Percentiles rank a stretch among this genome's conserved stretches.
Conservation (phyloP, 2,113 vertebrate genomes). For the Mystacornis crossleyi region DNA sequence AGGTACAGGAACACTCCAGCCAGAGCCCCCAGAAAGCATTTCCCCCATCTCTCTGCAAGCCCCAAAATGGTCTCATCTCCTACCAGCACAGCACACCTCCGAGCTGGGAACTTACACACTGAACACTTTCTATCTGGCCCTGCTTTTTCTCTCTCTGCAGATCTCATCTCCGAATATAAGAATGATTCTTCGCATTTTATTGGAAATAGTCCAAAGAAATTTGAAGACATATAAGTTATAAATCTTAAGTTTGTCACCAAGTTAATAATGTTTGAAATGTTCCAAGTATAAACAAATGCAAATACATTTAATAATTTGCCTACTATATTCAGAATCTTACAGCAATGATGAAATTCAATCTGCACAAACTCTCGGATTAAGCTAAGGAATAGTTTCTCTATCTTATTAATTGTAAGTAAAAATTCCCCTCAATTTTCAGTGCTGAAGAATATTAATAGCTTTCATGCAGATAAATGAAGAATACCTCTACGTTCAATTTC, state of each 20-base stretch:
- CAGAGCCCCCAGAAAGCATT: background rate
- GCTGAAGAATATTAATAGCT: background rate
- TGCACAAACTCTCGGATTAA: background rate
- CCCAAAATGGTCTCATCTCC: background rate
- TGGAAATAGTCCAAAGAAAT: background rate
- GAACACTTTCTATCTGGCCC: background rate
- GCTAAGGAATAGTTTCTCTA: background rate
- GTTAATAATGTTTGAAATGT: background rate
- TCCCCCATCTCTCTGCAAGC: background rate
- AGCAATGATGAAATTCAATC: background rate
- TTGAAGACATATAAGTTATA: background rate
- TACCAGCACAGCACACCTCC: fast-evolving
- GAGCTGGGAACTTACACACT: fast-evolving
- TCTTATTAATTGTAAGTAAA: background rate
- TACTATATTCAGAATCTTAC: background rate
- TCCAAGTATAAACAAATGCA: background rate
- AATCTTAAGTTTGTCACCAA: background rate
- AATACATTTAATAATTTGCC: background rate
- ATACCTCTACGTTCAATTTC: background rate
- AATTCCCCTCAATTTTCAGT: background rate
- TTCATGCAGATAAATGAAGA: background rate
- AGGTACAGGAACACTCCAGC: fast-evolving
- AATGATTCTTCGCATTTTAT: background rate
- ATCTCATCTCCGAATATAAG: background rate
- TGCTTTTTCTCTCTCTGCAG: background rate